Evolutionary conservation across 2,888 invertebrate species (phyloP), one percentile per base, ranked within the genome.

Genomic region (Brenthis daphne): DNA sequence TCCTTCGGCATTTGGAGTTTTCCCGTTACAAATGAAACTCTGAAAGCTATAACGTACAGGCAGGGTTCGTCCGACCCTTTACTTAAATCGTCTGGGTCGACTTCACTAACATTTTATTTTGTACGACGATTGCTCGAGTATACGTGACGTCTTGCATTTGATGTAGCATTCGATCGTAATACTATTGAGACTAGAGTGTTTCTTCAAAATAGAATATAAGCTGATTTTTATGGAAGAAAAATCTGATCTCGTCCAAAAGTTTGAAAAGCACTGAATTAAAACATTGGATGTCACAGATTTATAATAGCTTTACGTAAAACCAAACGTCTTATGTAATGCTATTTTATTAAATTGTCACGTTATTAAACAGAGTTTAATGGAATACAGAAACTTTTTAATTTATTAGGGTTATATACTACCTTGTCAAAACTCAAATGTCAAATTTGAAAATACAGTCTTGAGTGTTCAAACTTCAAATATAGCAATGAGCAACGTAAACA

Each of bases 61-160:
- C 75, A 67, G 71, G 76, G 76, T 74, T 79, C 77, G 72, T 74
- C 72, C 77, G 80, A 80, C 81, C 82, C 80, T 82, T 82, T 80
- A 77, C 79, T 79, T 82, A 81, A 82, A 80, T 82, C 77, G 83
- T 77, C 75, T 77, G 76, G 73, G 81, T 81, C 77, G 78, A 76
- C 76, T 77, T 73, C 77, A 79, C 77, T 82, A 81, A 79, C 79
- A 75, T 81, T 84, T 84, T 83, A 82, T 82, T 81, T 80, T 77
- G 76, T 77, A 78, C 77, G 72, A 70, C 75, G 74, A 77, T 79
- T 76, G 77, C 75, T 72, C 73, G 54, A 73, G 71, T 69, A 77
- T 79, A 84, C 83, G 82, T 84, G 83, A 80, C 76, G 76, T 71
- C 78, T 79, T 79, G 79, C 77, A 75, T 80, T 82, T 82, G 77